A percentile compares a stretch with the other conserved stretches of the same genome.
Conservation (phyloP, 2,113 vertebrate species). For the Oophaga pumilio region DNA sequence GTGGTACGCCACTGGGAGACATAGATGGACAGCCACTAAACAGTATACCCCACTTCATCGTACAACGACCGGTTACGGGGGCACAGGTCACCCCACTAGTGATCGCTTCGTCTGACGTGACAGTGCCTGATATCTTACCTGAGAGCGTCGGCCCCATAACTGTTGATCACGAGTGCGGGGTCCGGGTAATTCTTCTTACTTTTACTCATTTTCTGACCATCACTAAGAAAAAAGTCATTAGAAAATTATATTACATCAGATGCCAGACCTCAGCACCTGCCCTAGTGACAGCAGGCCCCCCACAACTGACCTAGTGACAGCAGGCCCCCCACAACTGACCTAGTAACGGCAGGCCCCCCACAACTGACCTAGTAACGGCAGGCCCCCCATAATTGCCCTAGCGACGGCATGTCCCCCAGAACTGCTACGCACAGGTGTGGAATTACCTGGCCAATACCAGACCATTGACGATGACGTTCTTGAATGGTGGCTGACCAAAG, state of each 20-base stretch:
- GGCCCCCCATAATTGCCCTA: too few species aligned
- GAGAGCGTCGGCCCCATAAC: slow-evolving; percentile 92
- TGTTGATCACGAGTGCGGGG: slow-evolving; percentile 81
- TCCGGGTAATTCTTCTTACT: slow-evolving; percentile 99
- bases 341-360: too few species aligned
- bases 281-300: too few species aligned
- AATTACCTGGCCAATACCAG: slow-evolving; percentile 90
- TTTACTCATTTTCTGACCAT: slow-evolving; percentile 99
- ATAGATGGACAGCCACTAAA: neutral
- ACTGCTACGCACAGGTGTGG: neutral
- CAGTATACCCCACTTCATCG: neutral
- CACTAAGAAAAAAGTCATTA: slow-evolving; percentile 69
- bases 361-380: too few species aligned
- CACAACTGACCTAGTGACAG: too few species aligned
- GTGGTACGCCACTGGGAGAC: too few species aligned
- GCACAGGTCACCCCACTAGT: neutral
- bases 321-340: too few species aligned
- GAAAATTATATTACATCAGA: too few species aligned
- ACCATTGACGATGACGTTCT: slow-evolving; percentile 96
- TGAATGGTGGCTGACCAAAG: slow-evolving; percentile 94
- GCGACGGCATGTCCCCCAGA: neutral
- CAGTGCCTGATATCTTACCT: slow-evolving; percentile 71
- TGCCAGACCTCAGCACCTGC: too few species aligned
- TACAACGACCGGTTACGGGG: neutral
- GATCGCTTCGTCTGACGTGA: too few species aligned